Base-by-base conservation (phyloP, 2,888 invertebrate genomes). In the Octodonta nipae region DNA sequence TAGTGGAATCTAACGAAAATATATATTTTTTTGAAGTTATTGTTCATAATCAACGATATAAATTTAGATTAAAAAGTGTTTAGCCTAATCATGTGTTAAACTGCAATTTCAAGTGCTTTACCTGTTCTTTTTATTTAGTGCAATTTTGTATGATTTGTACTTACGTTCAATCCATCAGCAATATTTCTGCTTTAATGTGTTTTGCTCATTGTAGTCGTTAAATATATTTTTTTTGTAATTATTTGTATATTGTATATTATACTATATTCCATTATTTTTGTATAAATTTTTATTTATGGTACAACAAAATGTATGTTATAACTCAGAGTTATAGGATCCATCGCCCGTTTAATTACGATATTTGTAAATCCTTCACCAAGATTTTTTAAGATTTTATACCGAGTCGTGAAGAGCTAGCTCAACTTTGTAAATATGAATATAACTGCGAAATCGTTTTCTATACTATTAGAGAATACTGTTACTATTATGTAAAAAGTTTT, bases 401-500 rank as follows among this genome's bases (percentile, higher is more conserved):
- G n/a, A n/a, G n/a, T n/a, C n/a, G n/a, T n/a, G n/a, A n/a, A n/a
- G n/a, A 35, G 35, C 52, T 60, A 60, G 60, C 60, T 60, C 60
- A 60, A 60, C 49, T 17, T 41, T 60, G 58, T 60, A 60, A 36
- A 60, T 59, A 60, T 54, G 49, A 48, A 53, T 47, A 52, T 55
- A 58, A 55, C 55, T 55, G 55, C 54, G 33, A 29, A 53, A 53
- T 47, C 26, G 48, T 60, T 60, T 59, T 60, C 58, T 59, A 60
- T 56, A 49, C 51, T 55, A 47, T 38, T 57, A 56, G 57, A 56
- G 54, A 54, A 54, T 52, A 57, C 55, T 58, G 57, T 55, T 58
- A 57, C 51, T 58, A 58, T 54, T 56, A 52, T 58, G 55, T 56
- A 58, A 52, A 56, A 55, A 44, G 44, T 49, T 59, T 60, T 60